A percentile compares a stretch with the other conserved stretches of the same genome.
Evolutionary conservation across 2,797 vertebrate genomes (phyloP).

Genomic region (Onychomys arenicola): DNA sequence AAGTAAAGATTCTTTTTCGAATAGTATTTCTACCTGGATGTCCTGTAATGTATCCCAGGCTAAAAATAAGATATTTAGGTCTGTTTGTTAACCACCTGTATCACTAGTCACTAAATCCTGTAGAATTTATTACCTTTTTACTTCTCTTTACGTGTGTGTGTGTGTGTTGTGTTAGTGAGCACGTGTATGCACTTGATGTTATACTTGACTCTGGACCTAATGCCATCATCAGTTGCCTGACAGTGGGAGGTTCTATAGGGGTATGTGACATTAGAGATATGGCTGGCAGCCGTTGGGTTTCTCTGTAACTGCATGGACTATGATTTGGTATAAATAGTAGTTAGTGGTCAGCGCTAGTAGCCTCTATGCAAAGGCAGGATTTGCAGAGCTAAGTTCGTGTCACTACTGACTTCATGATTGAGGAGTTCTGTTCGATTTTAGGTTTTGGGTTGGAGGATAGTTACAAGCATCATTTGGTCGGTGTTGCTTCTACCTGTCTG

Average conservation of each 20-base stretch:
- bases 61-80: not conserved
- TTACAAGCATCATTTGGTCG: conserved; percentile 93
- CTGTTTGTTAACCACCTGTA: not conserved
- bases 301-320: not conserved
- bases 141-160: too few relatives aligned
- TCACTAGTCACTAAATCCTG: not conserved
- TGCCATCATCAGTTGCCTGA: not conserved
- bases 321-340: not conserved
- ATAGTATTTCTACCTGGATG: not conserved
- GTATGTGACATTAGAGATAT: not conserved
- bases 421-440: conserved; percentile 80
- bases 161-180: not conserved
- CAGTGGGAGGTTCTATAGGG: not conserved
- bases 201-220: not conserved
- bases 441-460: conserved; percentile 95
- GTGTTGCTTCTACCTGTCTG: conserved; percentile 92
- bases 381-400: conserved; percentile 61
- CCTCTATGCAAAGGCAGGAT: conserved; percentile 21
- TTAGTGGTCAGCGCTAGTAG: not conserved
- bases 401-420: conserved; percentile 60
- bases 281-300: not conserved
- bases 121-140: not conserved
- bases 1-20: not conserved
- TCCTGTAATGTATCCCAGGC: not conserved
- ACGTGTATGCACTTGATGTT: not conserved